Base-by-base conservation (phyloP, 2,888 invertebrate genomes). In the Melitaea athalia region DNA sequence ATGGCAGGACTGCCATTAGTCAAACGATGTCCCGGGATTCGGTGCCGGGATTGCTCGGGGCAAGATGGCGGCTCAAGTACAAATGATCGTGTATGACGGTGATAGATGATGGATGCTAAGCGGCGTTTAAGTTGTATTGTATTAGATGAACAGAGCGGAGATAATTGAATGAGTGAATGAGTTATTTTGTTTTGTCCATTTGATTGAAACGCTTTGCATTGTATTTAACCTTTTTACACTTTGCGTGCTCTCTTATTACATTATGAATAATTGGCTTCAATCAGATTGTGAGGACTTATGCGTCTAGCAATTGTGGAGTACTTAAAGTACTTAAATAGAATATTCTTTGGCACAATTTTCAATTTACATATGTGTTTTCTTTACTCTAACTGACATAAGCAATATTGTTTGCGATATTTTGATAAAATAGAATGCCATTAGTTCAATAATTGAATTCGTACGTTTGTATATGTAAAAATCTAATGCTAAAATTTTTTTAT, bases 1-100 rank as follows among this genome's bases (percentile, higher is more conserved):
- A 80, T 78, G 83, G 81, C 84, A 82, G 78, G 79, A 80, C 79
- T 79, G 81, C 85, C 85, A 91, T 91, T 89, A 89, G 82, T 89
- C 88, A 87, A 68, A 84, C 83, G 38, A 57, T 57, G 70, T 76
- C 77, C 77, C 77, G 80, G 80, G 84, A 81, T 80, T 80, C 82
- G 80, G 84, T 84, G 82, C 82, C 75, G 79, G 84, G 84, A 81
- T 83, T 74, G 85, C 83, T 81, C 64, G 72, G 69, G 77, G 81
- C 79, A 75, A 74, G 75, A 76, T 74, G 81, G 77, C 78, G 79
- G 79, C 76, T 64, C 63, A 60, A 64, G 66, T 80, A 85, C 85
- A 87, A 89, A 86, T 86, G 86, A 86, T 81, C 82, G 76, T 75
- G 77, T 85, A 86, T 86, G 89, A 90, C 88, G 82, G 80, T 84